Conservation (phyloP, 2,888 invertebrate species). For the Chymomyza amoena region DNA sequence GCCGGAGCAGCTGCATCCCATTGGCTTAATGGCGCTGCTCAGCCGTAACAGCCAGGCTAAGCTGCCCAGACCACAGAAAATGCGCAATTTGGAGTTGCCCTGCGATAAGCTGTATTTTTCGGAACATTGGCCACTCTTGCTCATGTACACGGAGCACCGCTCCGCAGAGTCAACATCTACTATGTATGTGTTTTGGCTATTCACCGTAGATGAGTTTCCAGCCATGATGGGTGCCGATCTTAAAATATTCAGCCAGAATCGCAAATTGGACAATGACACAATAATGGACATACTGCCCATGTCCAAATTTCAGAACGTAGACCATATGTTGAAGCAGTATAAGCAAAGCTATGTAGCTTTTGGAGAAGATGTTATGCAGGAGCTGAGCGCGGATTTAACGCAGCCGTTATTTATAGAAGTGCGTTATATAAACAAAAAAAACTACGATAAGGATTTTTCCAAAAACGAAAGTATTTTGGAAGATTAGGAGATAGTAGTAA, state of each 20-base stretch:
- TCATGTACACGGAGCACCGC: conserved; percentile 16
- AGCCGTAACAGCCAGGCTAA: not conserved
- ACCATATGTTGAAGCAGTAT: not conserved
- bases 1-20: not conserved
- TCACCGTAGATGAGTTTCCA: not conserved
- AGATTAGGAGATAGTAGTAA: too few relatives aligned
- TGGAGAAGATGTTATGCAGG: conserved; percentile 1
- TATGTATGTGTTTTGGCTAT: conserved; percentile 24
- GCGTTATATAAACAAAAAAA: not conserved
- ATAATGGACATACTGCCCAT: not conserved
- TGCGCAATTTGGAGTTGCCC: conserved; percentile 6
- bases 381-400: conserved; percentile 8
- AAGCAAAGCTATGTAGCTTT: conserved; percentile 15
- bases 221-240: not conserved
- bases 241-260: conserved; percentile 1
- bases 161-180: not conserved
- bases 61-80: not conserved
- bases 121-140: conserved; percentile 10
- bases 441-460: not conserved
- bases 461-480: not conserved
- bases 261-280: not conserved
- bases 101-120: conserved; percentile 8
- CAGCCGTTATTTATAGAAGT: conserved; percentile 16
- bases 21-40: conserved; percentile 12
- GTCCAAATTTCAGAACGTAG: not conserved